Evolutionary conservation across 2,888 invertebrate genomes (phyloP), one percentile per base, ranked within the genome.

Genomic region (Oasisia sp.): DNA sequence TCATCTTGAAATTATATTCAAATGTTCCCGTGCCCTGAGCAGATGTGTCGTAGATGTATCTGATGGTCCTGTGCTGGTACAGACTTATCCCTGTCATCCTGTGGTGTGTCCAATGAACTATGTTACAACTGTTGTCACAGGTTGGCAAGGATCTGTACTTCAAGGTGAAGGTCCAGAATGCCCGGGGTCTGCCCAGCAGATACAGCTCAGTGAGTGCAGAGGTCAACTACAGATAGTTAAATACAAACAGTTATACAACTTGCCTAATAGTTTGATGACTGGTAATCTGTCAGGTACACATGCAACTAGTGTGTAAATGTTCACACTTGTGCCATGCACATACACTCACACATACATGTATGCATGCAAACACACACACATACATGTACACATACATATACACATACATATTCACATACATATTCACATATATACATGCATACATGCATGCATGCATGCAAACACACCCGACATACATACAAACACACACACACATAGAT

Each of bases 141-240:
- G 91, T 97, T 50, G 97, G 97, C 7, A 96, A 96, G 94, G 95
- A 96, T 91, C 94, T 97, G 12, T 95, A 96, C 94, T 97, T 97
- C 95, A 96, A 96, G 94, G 95, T 97, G 56, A 96, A 96, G 94
- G 95, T 97, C 89, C 93, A 95, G 8, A 95, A 96, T 58, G 97
- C 96, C 58, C 94, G 96, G 92, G 97, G 97, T 4, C 94, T 97
- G n/a, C 97, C 97, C 9, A 94, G 96, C 74, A 96, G 96, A 93
- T 97, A 97, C 93, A 96, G 96, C 91, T 96, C 96, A 95, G 96
- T 95, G 91, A 91, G 91, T 91, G 45, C n/a, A 74, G n/a, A 74
- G n/a, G 27, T 90, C 4, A 12, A 90, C 7, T 32, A 32, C 27
- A 32, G 14, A 32, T 27, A 32, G 5, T 32, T 90, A 90, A 32